A percentile compares a stretch with the other conserved stretches of the same genome.
phyloP scores from a whole-genome alignment of 2,113 vertebrate genomes.

The Corvus cornix region DNA sequence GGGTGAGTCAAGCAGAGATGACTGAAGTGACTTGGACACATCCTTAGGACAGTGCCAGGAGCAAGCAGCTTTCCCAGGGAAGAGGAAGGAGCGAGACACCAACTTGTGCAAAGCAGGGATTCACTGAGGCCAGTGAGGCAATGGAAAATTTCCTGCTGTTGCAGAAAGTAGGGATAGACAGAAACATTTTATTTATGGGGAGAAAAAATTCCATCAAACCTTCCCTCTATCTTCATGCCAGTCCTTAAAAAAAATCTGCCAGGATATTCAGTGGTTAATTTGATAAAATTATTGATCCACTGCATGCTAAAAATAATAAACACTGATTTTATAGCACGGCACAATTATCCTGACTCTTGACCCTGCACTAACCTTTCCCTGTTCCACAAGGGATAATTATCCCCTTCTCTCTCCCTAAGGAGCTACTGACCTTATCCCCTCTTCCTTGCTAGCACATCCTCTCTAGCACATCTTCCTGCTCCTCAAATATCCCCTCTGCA shows the following conservation, averaged over 20 bases:
- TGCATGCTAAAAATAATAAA: neutral
- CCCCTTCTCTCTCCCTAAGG: neutral
- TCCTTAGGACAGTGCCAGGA: slow-evolving; percentile 17
- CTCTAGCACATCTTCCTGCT: neutral
- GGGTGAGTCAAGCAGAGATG: slow-evolving; percentile 17
- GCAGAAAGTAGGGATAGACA: neutral
- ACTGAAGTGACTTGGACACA: slow-evolving; percentile 22
- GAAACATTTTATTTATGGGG: neutral
- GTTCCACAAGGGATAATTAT: neutral
- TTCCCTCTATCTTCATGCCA: neutral
- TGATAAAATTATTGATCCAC: neutral
- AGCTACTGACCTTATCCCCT: neutral
- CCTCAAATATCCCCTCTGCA: neutral
- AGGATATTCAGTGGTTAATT: neutral
- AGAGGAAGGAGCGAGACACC: neutral
- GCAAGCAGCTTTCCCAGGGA: neutral
- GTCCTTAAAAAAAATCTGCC: neutral
- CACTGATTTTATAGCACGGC: neutral
- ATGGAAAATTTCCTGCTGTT: neutral
- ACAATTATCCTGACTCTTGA: neutral
- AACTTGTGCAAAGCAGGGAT: neutral
- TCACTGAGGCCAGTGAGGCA: neutral
- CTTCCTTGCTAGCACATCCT: neutral
- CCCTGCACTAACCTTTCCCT: neutral
- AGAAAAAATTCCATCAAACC: neutral